These are phyloP conservation scores for Poecilia wingei DNA, from an alignment of 2,797 vertebrate species.

Conservation along the genomic window DNA sequence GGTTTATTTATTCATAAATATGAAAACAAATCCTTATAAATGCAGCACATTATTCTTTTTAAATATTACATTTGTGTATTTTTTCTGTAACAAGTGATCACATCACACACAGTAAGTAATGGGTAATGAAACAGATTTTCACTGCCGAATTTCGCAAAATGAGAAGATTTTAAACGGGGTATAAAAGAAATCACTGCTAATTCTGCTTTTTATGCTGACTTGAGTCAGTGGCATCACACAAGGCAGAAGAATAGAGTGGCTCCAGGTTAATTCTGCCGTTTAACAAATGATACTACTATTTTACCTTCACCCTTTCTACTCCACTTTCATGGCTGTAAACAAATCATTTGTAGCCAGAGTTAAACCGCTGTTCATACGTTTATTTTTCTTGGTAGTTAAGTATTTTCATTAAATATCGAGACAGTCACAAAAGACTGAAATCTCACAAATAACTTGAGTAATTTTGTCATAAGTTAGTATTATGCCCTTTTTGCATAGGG, in stretches of 20 bases:
- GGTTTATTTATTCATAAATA: background rate
- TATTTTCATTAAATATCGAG: background rate
- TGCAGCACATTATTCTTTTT: background rate
- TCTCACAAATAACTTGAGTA: background rate
- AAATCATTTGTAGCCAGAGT: background rate
- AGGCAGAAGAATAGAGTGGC: background rate
- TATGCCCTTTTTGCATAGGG: background rate
- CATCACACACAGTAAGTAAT: background rate
- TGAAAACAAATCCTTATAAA: background rate
- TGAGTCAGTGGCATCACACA: background rate
- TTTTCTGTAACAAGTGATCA: background rate
- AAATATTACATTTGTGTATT: background rate
- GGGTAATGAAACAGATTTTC: background rate
- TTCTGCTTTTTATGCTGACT: background rate
- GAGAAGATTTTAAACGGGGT: background rate
- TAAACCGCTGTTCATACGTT: background rate
- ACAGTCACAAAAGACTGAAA: background rate
- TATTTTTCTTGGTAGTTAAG: background rate
- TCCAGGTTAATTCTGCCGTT: background rate
- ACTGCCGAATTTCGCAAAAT: background rate
- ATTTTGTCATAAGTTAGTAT: background rate
- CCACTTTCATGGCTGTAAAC: background rate
- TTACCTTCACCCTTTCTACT: background rate
- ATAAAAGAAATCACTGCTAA: background rate
- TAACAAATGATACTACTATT: background rate